Base-by-base conservation (phyloP, 2,888 invertebrate species). In the Cosmia pyralina region DNA sequence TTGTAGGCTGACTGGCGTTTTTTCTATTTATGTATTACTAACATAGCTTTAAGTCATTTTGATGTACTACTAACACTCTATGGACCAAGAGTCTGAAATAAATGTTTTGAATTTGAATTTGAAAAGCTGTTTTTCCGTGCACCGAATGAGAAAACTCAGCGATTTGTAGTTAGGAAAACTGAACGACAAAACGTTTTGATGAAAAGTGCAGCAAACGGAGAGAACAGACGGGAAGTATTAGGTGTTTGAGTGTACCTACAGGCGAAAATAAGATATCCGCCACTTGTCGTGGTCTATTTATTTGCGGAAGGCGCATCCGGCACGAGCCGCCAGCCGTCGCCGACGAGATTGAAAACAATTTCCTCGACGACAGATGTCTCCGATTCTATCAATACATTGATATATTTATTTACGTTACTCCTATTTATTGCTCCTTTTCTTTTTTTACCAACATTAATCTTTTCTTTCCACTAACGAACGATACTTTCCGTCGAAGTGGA, bases 311-410 rank as follows among this genome's bases (percentile, higher is more conserved):
- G 69, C 74, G 74, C 74, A 81, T 85, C 87, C 86, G 67, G 62
- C 74, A 28, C 65, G 52, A 64, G 57, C 78, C 79, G 71, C 60
- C 67, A 53, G 22, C 64, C 62, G 52, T 63, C 59, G 52, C 57
- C 74, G 72, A 17, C 58, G 72, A 78, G 77, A 77, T 81, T 74
- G 82, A 80, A 83, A 83, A 82, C 85, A 82, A 89, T 88, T 88
- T 88, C 88, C 85, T 82, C 68, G 63, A 60, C 72, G 83, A 79
- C 81, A 83, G 74, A 81, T 79, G 85, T 82, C 84, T 68, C 65
- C 78, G 65, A 62, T 78, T 75, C 78, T 67, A 82, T 85, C 83
- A 78, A 76, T 75, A 79, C 74, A 67, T 68, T 78, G 76, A 77
- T 79, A 70, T 82, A 79, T 82, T 81, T 83, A 81, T 79, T 82